Evolutionary conservation across 2,888 invertebrate species (phyloP).

Genomic region (Drosophila mettleri): DNA sequence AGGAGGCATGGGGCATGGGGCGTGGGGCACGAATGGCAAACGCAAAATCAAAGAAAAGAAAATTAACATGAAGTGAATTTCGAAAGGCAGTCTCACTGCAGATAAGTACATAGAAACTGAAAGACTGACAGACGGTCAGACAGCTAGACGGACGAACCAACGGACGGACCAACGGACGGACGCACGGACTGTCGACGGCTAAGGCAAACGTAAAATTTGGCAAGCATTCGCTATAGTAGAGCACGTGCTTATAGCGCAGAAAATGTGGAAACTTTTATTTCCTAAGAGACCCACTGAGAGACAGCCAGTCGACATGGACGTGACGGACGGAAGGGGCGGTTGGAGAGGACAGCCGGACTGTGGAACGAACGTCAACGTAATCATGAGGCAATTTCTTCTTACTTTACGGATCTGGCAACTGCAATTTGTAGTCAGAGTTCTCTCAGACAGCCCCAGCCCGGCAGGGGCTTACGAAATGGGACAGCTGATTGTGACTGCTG

Average conservation of each 20-base stretch:
- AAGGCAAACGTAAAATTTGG: constrained; percentile 62
- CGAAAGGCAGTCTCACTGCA: constrained; percentile 58
- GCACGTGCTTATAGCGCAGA: constrained; percentile 71
- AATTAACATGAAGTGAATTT: constrained; percentile 77
- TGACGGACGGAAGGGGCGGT: constrained; percentile 46
- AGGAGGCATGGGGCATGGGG: constrained; percentile 45
- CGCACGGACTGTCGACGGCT: constrained; percentile 11
- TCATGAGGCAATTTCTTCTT: constrained; percentile 75
- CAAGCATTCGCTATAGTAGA: constrained; percentile 59
- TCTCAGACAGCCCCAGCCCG: constrained; percentile 30
- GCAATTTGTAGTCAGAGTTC: constrained; percentile 67
- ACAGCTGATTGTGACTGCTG: constrained; percentile 63
- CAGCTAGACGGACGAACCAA: constrained; percentile 5
- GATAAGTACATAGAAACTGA: constrained; percentile 52
- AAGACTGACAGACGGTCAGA: constrained; percentile 17
- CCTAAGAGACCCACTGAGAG: constrained; percentile 71
- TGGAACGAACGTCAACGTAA: constrained; percentile 58
- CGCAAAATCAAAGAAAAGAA: constrained; percentile 73
- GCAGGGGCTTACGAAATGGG: constrained; percentile 45
- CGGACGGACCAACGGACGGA: constrained; percentile 11
- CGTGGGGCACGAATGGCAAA: constrained; percentile 37
- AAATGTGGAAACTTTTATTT: constrained; percentile 75
- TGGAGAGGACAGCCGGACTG: constrained; percentile 3
- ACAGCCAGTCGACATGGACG: constrained; percentile 70
- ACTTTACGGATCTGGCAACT: constrained; percentile 52